Evolutionary conservation across 2,113 vertebrate species (phyloP).

Genomic region (Dissostichus mawsoni): DNA sequence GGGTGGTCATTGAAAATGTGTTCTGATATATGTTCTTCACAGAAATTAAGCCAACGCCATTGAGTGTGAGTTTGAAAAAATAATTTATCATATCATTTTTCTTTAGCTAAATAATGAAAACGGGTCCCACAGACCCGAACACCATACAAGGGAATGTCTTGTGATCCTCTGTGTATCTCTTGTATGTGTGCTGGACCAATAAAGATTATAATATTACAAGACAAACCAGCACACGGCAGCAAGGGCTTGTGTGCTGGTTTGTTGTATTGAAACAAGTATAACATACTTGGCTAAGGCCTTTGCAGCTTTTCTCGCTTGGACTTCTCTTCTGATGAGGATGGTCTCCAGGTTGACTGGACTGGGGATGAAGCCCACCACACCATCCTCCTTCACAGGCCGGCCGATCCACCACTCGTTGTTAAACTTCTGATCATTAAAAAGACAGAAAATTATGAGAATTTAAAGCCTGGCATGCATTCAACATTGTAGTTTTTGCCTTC

Average conservation of each 20-base stretch:
- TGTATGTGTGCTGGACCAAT: constrained; percentile 19
- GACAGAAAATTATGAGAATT: background rate
- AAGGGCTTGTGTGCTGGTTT: background rate
- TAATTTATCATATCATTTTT: too few species aligned
- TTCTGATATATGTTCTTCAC: too few species aligned
- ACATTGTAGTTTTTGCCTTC: background rate
- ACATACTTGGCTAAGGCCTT: constrained; percentile 97
- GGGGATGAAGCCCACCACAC: constrained; percentile 98
- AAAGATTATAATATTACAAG: constrained; percentile 9
- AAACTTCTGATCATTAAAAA: constrained; percentile 88
- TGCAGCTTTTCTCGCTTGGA: constrained; percentile 96
- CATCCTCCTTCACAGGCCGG: constrained; percentile 96
- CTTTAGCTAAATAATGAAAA: too few species aligned
- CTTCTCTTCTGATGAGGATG: constrained; percentile 96
- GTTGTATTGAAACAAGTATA: background rate
- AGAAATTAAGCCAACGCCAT: too few species aligned
- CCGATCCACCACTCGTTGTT: constrained; percentile 99
- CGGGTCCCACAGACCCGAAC: too few species aligned
- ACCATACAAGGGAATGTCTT: background rate
- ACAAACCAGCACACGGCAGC: background rate
- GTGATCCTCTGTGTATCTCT: constrained; percentile 19
- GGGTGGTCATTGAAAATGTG: too few species aligned
- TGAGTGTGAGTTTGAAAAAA: too few species aligned
- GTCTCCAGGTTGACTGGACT: constrained; percentile 98
- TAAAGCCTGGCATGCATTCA: background rate